Evolutionary conservation across 2,113 vertebrate genomes (phyloP), one percentile per base, ranked within the genome.

Genomic region (Rhegmatorhina hoffmannsi): DNA sequence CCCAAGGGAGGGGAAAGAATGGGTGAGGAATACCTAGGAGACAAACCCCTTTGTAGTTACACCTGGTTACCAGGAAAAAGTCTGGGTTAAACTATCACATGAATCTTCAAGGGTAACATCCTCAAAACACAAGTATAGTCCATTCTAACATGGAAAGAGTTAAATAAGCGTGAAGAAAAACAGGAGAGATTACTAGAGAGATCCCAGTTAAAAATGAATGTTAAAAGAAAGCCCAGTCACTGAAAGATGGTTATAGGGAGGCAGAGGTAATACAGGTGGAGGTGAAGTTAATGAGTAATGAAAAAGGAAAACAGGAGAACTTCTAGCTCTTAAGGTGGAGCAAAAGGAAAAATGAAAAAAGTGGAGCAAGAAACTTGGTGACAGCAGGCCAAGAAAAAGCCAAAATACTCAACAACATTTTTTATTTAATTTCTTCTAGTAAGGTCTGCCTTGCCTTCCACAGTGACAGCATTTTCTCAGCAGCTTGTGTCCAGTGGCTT

Each of bases 161-260:
- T 68, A 46, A 87, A 44, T 24, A 34, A 81, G 8, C 2, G 0
- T 23, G 26, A 34, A 75, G 31, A 58, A 69, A 11, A 36, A 7
- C 55, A 58, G 11, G 8, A 44, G 11, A 44, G n/a, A 34, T 26
- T 25, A 49, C 31, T 24, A 28, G 40, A 70, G 20, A 44, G 10
- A 33, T 66, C 18, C 31, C 82, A 47, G 56, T 43, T 66, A 43
- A 82, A 81, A 74, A 10, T 7, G 4, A 29, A 31, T 33, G 13
- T 20, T 53, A 24, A 58, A 86, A 66, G 60, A 10, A 87, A 87
- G 4, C 36, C 10, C 19, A 70, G 31, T 16, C 7, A 70, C 0
- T 0, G 26, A 43, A 3, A 3, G 4, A 19, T 59, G 14, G n/a
- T 40, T 2, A 6, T 5, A 58, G 16, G 28, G 14, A 14, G 28